Conservation (phyloP, 2,113 vertebrate genomes). For the Grus americana region DNA sequence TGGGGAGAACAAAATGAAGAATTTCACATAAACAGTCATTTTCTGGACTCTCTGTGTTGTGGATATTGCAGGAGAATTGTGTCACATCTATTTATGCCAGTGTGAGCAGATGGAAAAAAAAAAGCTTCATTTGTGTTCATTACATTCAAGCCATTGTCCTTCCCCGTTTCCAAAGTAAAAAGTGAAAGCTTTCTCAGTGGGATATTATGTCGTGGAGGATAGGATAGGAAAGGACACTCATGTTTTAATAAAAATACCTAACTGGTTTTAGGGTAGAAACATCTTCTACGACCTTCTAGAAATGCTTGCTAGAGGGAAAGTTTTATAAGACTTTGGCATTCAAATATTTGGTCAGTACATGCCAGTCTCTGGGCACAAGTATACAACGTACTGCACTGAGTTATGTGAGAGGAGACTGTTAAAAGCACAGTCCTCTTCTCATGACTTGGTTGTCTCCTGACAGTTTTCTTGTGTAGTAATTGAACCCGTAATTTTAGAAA, state of each 20-base stretch:
- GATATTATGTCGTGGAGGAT: not conserved
- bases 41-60: not conserved
- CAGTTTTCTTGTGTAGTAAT: not conserved
- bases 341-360: not conserved
- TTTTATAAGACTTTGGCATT: not conserved
- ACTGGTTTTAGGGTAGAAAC: not conserved
- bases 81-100: not conserved
- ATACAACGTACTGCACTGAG: not conserved
- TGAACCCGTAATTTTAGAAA: not conserved
- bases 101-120: not conserved
- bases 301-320: not conserved
- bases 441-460: not conserved
- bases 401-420: not conserved
- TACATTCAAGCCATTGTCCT: not conserved
- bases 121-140: not conserved
- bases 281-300: not conserved
- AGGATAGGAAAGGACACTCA: not conserved
- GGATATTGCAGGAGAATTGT: not conserved
- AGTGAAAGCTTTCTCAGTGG: not conserved
- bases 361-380: not conserved
- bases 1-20: not conserved
- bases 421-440: not conserved
- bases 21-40: not conserved
- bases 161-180: not conserved
- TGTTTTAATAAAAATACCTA: not conserved